These are phyloP conservation scores for Apamea sordens DNA, from an alignment of 2,888 invertebrate species.

Conservation along the genomic window DNA sequence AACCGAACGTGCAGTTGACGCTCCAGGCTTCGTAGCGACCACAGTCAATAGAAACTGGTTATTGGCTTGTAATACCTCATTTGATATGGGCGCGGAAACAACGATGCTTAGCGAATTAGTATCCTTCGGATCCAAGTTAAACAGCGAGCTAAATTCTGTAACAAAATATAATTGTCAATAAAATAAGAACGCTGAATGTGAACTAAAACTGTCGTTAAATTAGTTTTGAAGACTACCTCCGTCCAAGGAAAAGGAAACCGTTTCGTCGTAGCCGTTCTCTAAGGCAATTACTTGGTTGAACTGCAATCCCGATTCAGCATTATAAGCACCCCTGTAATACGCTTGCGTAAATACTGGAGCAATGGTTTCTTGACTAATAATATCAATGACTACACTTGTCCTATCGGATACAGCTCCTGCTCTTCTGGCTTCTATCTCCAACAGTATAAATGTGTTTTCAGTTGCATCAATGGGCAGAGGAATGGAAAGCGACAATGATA, in stretches of 20 bases:
- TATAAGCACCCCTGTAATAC: conserved; percentile 75
- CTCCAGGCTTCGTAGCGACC: conserved; percentile 66
- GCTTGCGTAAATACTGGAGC: conserved; percentile 72
- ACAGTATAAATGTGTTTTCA: conserved; percentile 72
- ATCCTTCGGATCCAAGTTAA: not conserved
- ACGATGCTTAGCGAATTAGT: conserved; percentile 22
- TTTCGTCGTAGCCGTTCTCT: conserved; percentile 61
- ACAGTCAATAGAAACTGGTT: conserved; percentile 70
- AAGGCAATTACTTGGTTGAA: conserved; percentile 73
- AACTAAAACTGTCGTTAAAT: conserved; percentile 8
- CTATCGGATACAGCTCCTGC: conserved; percentile 74
- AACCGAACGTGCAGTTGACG: conserved; percentile 64
- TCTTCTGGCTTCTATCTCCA: conserved; percentile 78
- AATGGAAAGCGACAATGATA: conserved; percentile 66
- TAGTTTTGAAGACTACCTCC: conserved; percentile 22
- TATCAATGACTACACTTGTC: conserved; percentile 74
- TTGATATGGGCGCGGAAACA: not conserved
- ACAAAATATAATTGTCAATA: conserved; percentile 27
- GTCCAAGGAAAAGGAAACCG: conserved; percentile 28
- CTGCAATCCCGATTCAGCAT: conserved; percentile 66
- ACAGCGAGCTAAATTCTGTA: conserved; percentile 61
- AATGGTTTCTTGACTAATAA: conserved; percentile 67
- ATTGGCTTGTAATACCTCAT: conserved; percentile 65
- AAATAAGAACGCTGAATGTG: not conserved
- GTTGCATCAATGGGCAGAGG: conserved; percentile 68